Conservation (phyloP, 2,113 vertebrate species). For the Cyprinodon brontotheroides region DNA sequence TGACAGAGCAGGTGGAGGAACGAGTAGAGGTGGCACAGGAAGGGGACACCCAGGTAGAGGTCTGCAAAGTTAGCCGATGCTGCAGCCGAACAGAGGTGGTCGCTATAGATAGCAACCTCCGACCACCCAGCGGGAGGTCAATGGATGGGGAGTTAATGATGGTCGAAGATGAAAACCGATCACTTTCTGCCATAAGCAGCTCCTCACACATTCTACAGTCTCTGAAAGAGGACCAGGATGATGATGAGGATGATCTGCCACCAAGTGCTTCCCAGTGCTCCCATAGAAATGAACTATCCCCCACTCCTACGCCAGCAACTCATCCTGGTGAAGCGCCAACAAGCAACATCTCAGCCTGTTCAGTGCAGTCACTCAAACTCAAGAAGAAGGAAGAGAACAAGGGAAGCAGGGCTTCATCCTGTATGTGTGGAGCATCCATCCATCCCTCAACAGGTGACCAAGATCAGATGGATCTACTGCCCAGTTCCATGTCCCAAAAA, state of each 20-base stretch:
- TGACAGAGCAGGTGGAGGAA: conserved; percentile 72
- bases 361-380: not conserved
- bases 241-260: conserved; percentile 67
- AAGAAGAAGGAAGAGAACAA: conserved; percentile 13
- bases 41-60: conserved; percentile 66
- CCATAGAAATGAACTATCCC: conserved; percentile 10
- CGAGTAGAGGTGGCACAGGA: conserved; percentile 61
- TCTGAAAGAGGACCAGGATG: conserved; percentile 62
- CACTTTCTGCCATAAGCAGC: conserved; percentile 57
- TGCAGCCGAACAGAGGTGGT: conserved; percentile 66
- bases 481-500: conserved; percentile 32
- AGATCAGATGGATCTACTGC: conserved; percentile 23
- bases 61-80: conserved; percentile 67
- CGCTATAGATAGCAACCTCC: conserved; percentile 16
- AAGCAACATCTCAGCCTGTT: not conserved
- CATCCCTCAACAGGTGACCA: conserved; percentile 17
- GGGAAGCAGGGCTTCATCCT: conserved; percentile 40
- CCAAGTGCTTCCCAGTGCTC: conserved; percentile 62
- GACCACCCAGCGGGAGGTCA: conserved; percentile 38
- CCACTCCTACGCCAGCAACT: conserved; percentile 13
- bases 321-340: not conserved
- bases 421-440: conserved; percentile 36
- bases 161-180: conserved; percentile 43
- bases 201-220: conserved; percentile 68
- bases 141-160: conserved; percentile 36